These are phyloP conservation scores for Colostygia pectinataria DNA, from an alignment of 2,888 invertebrate genomes.

Conservation along the genomic window DNA sequence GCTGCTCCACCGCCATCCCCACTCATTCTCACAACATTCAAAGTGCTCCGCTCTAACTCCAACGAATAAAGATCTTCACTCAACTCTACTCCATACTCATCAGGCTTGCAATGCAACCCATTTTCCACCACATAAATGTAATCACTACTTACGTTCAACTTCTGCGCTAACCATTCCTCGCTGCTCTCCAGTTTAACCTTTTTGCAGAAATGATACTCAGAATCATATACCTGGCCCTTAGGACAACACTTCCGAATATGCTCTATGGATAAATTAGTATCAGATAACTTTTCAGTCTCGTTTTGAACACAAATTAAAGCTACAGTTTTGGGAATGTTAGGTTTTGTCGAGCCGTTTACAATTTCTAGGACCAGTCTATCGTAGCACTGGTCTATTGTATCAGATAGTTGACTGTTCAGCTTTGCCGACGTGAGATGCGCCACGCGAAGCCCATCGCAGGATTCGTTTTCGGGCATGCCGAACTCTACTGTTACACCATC, in stretches of 20 bases:
- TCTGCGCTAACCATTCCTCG: slow-evolving; percentile 50
- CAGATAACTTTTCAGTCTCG: slow-evolving; percentile 38
- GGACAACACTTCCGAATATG: slow-evolving; percentile 72
- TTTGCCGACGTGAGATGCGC: slow-evolving; percentile 40
- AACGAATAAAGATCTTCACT: slow-evolving; percentile 52
- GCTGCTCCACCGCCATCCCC: slow-evolving; percentile 39
- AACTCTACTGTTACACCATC: slow-evolving; percentile 47
- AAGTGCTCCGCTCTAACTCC: slow-evolving; percentile 50
- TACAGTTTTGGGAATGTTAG: slow-evolving; percentile 61
- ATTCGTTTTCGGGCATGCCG: slow-evolving; percentile 50
- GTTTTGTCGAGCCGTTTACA: slow-evolving; percentile 51
- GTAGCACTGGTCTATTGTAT: slow-evolving; percentile 50
- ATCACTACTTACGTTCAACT: slow-evolving; percentile 42
- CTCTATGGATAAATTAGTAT: slow-evolving; percentile 45
- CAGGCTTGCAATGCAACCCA: slow-evolving; percentile 59
- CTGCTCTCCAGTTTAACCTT: slow-evolving; percentile 36
- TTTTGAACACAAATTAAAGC: slow-evolving; percentile 56
- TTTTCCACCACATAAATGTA: slow-evolving; percentile 61
- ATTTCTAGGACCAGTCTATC: slow-evolving; percentile 62
- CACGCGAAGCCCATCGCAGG: slow-evolving; percentile 51
- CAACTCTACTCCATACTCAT: slow-evolving; percentile 63
- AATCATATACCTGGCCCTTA: slow-evolving; percentile 61
- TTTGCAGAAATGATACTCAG: slow-evolving; percentile 58
- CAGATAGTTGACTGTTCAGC: slow-evolving; percentile 37
- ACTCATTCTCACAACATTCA: slow-evolving; percentile 45